Evolutionary conservation across 2,797 vertebrate genomes (phyloP), one percentile per base, ranked within the genome.

Genomic region (Pseudochaenichthys georgianus): DNA sequence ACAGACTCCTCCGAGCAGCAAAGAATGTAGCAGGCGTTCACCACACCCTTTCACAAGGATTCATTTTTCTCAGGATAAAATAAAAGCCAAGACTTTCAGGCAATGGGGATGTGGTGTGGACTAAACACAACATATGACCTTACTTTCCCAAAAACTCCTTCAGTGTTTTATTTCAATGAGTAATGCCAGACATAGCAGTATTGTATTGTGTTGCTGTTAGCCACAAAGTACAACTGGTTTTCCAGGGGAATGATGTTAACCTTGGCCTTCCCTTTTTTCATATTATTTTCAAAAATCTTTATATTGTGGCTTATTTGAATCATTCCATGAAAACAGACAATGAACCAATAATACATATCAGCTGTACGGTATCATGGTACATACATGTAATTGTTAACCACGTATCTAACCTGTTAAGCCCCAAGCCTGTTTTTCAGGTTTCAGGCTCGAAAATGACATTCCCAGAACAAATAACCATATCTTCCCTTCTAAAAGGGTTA

Each of bases 11-110:
- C 83, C 47, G 66, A 89, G 88, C 73, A 87, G 84, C 73, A 81
- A 89, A 88, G 87, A 92, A 92, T 93, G 93, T 70, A 82, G 89
- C 81, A 85, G 85, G 84, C 90, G 73, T 83, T 89, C 83, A 87
- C 92, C 81, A 78, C 86, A 80, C 81, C 74, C 88, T 87, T 88
- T 90, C 81, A 78, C 71, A 91, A 70, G 75, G 84, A 92, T 73
- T 60, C 59, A 64, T 79, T 84, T 86, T 28, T 78, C 85, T 81
- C 15, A 67, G 61, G 64, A 78, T 78, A 88, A 83, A 88, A 85
- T 70, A 76, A 85, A 89, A 80, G 57, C 80, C 63, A 81, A 75
- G 64, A 74, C 70, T 89, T 85, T 83, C 19, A 82, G 81, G 80
- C 80, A 51, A 78, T 19, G 64, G 50, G 68, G 21, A 71, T 92